Conservation (phyloP, 1,140 invertebrate species). For the Temnothorax longispinosus region DNA sequence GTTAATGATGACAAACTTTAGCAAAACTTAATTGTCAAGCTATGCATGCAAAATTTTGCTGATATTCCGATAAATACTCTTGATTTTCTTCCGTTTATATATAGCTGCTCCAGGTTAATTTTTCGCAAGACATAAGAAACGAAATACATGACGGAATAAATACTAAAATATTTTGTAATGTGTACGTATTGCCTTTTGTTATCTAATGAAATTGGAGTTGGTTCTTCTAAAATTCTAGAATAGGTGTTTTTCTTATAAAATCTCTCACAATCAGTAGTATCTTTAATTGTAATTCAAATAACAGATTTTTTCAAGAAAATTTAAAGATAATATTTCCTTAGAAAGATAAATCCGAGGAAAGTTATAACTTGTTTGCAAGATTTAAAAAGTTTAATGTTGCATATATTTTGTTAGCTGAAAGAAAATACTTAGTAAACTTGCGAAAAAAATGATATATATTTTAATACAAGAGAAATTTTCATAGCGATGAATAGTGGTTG, state of each 20-base stretch:
- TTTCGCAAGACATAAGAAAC: neutral
- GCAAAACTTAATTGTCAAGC: constrained; percentile 8
- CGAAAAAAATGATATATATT: neutral
- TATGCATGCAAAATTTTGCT: neutral
- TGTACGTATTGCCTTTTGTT: neutral
- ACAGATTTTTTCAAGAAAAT: neutral
- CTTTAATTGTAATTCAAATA: neutral
- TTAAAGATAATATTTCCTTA: neutral
- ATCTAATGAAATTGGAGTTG: neutral
- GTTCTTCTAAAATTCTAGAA: neutral
- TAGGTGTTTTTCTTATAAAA: too few relatives aligned
- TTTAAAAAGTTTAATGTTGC: neutral
- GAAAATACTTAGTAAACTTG: neutral
- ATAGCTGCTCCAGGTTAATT: neutral
- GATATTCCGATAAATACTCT: neutral
- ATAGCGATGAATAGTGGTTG: neutral
- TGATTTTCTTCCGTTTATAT: neutral
- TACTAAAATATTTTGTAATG: neutral
- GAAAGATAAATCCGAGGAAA: neutral
- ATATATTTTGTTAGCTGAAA: neutral
- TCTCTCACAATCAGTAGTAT: neutral
- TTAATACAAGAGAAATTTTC: neutral
- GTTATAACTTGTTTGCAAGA: neutral
- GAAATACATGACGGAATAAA: constrained; percentile 11
- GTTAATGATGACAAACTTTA: constrained; percentile 1